A percentile compares a stretch with the other conserved stretches of the same genome.
Conservation (phyloP, 1,140 invertebrate species). For the Pararge aegeria region DNA sequence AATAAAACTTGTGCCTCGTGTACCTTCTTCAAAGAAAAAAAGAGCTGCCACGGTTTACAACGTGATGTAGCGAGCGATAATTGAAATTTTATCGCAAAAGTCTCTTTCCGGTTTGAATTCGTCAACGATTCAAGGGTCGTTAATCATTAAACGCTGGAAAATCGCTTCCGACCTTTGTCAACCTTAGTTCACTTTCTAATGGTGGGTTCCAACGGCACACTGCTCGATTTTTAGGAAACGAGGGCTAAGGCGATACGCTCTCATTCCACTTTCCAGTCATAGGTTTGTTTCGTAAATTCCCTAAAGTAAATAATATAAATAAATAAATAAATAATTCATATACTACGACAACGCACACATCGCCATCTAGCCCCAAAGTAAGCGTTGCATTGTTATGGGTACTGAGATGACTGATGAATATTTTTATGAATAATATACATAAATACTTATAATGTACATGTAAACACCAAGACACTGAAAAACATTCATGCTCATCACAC, state of each 20-base stretch:
- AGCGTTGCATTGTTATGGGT: no score
- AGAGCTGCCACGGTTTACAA: no score
- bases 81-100: not conserved
- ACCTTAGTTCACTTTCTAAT: slow-evolving; percentile 33
- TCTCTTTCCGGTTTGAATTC: slow-evolving; percentile 19
- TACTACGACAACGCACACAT: no score
- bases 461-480: no score
- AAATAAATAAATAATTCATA: no score
- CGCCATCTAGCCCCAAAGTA: no score
- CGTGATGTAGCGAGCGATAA: not conserved
- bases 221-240: slow-evolving; percentile 23
- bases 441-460: no score
- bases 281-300: slow-evolving; percentile 2
- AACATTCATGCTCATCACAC: no score
- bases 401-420: no score
- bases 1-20: no score
- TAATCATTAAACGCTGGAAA: slow-evolving; percentile 50
- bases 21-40: no score
- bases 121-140: slow-evolving; percentile 52
- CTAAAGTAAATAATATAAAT: not conserved
- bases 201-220: slow-evolving; percentile 15
- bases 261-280: slow-evolving; percentile 36
- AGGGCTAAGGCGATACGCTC: slow-evolving; percentile 38
- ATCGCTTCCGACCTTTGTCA: slow-evolving; percentile 72
- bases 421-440: no score